Evolutionary conservation across 1,140 invertebrate species (phyloP), one percentile per base, ranked within the genome.

Genomic region (Papilio glaucus): DNA sequence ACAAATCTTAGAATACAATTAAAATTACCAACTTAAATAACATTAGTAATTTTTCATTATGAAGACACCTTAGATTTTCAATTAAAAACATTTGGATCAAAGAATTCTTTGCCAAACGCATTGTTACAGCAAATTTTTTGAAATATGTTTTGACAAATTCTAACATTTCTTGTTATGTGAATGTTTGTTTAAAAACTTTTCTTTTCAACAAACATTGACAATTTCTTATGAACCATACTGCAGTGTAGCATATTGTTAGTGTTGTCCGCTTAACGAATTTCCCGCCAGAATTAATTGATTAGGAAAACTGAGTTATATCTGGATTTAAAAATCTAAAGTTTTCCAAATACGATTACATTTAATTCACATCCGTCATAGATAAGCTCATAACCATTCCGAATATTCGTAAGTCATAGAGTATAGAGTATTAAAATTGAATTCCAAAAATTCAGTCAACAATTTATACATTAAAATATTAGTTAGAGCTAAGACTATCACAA

Each of bases 401-500:
- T n/a, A n/a, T n/a, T n/a, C n/a, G n/a, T n/a, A n/a, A 49, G 15
- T 49, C 45, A 49, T 21, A 4, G 45, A 21, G n/a, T n/a, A n/a
- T n/a, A n/a, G n/a, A 49, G 21, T 49, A 49, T 49, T 18, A 15
- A n/a, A n/a, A n/a, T 49, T 24, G 45, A 49, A 7, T 49, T 49
- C 7, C 3, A 18, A 49, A 0, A 49, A 49, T 21, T 45, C 18
- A 49, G 45, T 49, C 45, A 49, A 49, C 7, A 9, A 49, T 18
- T 21, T 49, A 21, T 49, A 49, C 45, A 49, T 49, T 21, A 49
- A 42, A 49, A 49, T 21, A n/a, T n/a, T n/a, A n/a, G n/a, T n/a
- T 49, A 49, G 41, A 42, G 41, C 41, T 49, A 49, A 21, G 45
- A 21, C 18, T 49, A 49, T 49, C 45, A 49, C 45, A 49, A 49